These are phyloP conservation scores for Silurus glanis DNA, from an alignment of 2,113 vertebrate species.

Conservation along the genomic window DNA sequence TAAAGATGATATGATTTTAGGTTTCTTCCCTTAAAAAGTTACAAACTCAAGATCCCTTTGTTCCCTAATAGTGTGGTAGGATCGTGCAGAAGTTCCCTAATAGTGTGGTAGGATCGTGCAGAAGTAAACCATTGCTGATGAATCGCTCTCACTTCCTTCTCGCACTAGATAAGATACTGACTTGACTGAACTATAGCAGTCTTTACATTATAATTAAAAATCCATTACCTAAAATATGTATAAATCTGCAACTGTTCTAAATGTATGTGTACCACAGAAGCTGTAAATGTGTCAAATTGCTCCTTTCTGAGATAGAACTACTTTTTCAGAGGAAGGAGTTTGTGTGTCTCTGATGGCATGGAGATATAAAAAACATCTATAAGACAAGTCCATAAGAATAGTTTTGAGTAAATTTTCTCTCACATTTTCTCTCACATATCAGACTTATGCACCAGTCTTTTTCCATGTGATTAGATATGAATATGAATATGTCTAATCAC, in stretches of 20 bases:
- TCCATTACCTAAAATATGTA: too few species aligned
- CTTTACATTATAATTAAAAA: too few species aligned
- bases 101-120: background rate
- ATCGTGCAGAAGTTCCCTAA: background rate
- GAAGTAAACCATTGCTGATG: background rate
- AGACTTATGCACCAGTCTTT: background rate
- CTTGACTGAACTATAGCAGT: background rate
- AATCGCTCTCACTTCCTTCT: background rate
- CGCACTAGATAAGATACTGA: background rate
- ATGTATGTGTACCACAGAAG: background rate
- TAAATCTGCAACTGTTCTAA: background rate
- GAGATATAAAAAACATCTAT: background rate
- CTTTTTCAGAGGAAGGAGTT: too few species aligned
- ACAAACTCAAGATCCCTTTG: background rate
- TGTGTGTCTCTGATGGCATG: background rate
- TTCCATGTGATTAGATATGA: background rate
- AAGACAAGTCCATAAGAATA: background rate
- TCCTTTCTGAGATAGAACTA: too few species aligned
- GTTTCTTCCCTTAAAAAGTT: background rate
- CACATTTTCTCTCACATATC: background rate
- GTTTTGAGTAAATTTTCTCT: background rate
- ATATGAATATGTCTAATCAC: too few species aligned
- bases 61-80: background rate
- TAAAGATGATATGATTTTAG: background rate
- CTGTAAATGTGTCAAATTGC: background rate